These are phyloP conservation scores for Alectura lathami DNA, from an alignment of 2,113 vertebrate genomes.

Conservation along the genomic window DNA sequence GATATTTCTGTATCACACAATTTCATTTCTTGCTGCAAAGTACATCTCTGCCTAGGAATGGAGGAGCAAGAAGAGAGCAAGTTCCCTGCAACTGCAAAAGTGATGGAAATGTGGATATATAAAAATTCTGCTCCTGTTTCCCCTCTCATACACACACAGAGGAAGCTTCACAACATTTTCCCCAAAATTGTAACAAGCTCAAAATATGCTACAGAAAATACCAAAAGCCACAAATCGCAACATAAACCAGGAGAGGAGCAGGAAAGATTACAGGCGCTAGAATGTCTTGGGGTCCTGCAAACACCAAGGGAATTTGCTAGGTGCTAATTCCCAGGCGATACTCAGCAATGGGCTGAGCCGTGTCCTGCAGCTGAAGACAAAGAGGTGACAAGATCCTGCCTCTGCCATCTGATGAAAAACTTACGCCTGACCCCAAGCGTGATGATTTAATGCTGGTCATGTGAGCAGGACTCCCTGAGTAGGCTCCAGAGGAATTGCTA, in stretches of 20 bases:
- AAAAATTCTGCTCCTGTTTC: neutral
- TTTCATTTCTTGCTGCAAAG: neutral
- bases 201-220: slow-evolving; percentile 36
- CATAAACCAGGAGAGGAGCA: slow-evolving; percentile 20
- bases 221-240: slow-evolving; percentile 30
- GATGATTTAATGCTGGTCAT: neutral
- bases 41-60: neutral
- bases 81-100: neutral
- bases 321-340: slow-evolving; percentile 12
- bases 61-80: neutral
- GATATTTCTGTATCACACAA: neutral
- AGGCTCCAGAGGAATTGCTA: slow-evolving; percentile 37
- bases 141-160: neutral
- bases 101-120: neutral
- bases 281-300: neutral
- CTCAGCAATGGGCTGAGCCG: neutral
- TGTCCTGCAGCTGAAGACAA: neutral
- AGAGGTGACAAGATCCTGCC: neutral
- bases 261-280: neutral
- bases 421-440: neutral
- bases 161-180: neutral
- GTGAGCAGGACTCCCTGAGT: neutral
- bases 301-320: neutral
- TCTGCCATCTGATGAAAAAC: neutral
- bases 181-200: slow-evolving; percentile 6